Evolutionary conservation across 2,888 invertebrate species (phyloP).

Genomic region (Octodonta nipae): DNA sequence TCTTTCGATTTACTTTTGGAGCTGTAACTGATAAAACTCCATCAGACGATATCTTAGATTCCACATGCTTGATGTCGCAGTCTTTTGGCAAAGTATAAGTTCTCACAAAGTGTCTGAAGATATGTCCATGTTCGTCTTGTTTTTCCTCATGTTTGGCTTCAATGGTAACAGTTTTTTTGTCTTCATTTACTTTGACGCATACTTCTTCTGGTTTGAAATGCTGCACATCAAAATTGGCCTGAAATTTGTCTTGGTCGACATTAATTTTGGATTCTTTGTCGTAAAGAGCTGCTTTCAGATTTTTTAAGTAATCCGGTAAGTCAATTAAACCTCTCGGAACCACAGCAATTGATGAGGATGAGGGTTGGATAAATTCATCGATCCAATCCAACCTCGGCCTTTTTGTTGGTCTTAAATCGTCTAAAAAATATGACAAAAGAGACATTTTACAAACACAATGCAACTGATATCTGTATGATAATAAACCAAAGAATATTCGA

Average conservation of each 20-base stretch:
- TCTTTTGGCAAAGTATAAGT: slow-evolving; percentile 11
- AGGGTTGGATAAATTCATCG: too few relatives aligned
- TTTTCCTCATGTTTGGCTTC: slow-evolving; percentile 13
- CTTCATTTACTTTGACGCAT: slow-evolving; percentile 9
- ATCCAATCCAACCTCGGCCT: too few relatives aligned
- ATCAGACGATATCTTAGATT: slow-evolving; percentile 11
- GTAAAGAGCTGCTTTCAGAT: too few relatives aligned
- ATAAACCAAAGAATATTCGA: too few relatives aligned
- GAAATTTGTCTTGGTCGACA: slow-evolving; percentile 10
- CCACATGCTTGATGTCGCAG: slow-evolving; percentile 8
- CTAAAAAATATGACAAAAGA: too few relatives aligned
- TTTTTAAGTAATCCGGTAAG: too few relatives aligned
- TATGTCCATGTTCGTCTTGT: slow-evolving; percentile 11
- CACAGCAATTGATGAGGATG: too few relatives aligned
- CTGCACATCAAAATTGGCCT: slow-evolving; percentile 12
- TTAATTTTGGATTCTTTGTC: slow-evolving; percentile 5
- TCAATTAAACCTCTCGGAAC: too few relatives aligned
- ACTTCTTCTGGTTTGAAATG: slow-evolving; percentile 13
- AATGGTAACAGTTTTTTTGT: slow-evolving; percentile 10
- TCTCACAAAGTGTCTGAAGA: slow-evolving; percentile 12
- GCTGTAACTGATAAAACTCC: slow-evolving; percentile 11
- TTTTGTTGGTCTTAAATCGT: too few relatives aligned
- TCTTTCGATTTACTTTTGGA: slow-evolving; percentile 5
- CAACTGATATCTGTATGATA: too few relatives aligned
- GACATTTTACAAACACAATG: too few relatives aligned